phyloP scores from a whole-genome alignment of 2,113 vertebrate genomes.

The Cricetomys ansorgei region DNA sequence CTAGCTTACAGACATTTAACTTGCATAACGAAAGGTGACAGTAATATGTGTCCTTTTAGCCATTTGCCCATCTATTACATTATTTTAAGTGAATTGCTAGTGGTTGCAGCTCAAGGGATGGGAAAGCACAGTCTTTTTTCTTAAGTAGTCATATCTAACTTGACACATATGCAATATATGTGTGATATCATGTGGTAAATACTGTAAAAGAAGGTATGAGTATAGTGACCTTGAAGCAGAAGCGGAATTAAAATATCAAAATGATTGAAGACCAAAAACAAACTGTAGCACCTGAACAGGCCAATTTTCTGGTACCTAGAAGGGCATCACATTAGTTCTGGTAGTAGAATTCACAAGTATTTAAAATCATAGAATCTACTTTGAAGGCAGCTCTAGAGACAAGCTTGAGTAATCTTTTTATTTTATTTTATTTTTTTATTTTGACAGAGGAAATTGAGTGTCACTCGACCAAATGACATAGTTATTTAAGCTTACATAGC shows the following conservation, averaged over 20 bases:
- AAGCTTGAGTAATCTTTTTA: slow-evolving; percentile 64
- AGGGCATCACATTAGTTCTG: slow-evolving; percentile 48
- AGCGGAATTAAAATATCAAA: slow-evolving; percentile 58
- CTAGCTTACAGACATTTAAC: slow-evolving; percentile 12
- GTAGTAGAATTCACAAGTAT: slow-evolving; percentile 61
- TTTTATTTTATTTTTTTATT: slow-evolving; percentile 64
- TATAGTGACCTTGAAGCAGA: slow-evolving; percentile 7
- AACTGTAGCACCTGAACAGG: slow-evolving; percentile 6
- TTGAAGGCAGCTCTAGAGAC: slow-evolving; percentile 61
- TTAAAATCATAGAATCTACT: slow-evolving; percentile 68
- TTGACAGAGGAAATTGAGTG: slow-evolving; percentile 66
- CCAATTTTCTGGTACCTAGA: slow-evolving; percentile 54
- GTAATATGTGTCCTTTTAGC: not conserved
- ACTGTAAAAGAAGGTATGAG: not conserved
- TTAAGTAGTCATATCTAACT: not conserved
- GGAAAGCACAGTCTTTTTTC: not conserved
- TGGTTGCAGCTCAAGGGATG: not conserved
- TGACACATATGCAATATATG: not conserved
- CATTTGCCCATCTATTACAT: not conserved
- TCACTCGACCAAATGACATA: slow-evolving; percentile 61
- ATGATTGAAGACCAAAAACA: slow-evolving; percentile 51
- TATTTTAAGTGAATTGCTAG: not conserved
- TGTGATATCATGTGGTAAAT: not conserved
- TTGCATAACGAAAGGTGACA: not conserved
- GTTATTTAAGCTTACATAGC: slow-evolving; percentile 69